Evolutionary conservation across 1,140 invertebrate species (phyloP).

Genomic region (Penaeus vannamei): DNA sequence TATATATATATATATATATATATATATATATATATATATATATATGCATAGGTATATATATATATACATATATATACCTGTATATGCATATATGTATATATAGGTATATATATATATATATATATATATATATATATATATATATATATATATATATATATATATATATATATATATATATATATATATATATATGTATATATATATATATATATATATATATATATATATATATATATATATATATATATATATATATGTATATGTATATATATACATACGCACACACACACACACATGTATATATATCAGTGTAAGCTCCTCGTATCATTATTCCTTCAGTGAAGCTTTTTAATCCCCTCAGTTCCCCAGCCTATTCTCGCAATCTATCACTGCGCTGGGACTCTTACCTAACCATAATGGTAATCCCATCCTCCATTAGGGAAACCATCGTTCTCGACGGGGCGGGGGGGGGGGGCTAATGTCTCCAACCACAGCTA

Average conservation of each 20-base stretch:
- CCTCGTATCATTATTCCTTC: no score
- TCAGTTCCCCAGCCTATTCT: no score
- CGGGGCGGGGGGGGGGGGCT: no score
- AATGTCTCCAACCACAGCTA: no score
- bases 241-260: not conserved
- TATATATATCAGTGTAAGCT: not conserved
- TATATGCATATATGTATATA: constrained; percentile 34
- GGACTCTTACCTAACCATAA: not conserved
- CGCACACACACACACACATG: not conserved
- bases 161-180: constrained; percentile 4
- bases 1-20: not conserved
- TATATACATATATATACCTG: constrained; percentile 38
- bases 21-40: constrained; percentile 45
- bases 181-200: constrained; percentile 34
- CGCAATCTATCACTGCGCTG: not conserved
- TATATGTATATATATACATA: constrained; percentile 6
- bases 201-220: not conserved
- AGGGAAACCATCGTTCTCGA: no score
- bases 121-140: constrained; percentile 48
- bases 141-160: constrained; percentile 52
- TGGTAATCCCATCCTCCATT: no score
- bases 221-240: not conserved
- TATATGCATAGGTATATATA: constrained; percentile 30
- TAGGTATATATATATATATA: constrained; percentile 47
- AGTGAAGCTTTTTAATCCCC: no score